phyloP scores from a whole-genome alignment of 1,140 invertebrate genomes.

The Globodera ellingtonae region DNA sequence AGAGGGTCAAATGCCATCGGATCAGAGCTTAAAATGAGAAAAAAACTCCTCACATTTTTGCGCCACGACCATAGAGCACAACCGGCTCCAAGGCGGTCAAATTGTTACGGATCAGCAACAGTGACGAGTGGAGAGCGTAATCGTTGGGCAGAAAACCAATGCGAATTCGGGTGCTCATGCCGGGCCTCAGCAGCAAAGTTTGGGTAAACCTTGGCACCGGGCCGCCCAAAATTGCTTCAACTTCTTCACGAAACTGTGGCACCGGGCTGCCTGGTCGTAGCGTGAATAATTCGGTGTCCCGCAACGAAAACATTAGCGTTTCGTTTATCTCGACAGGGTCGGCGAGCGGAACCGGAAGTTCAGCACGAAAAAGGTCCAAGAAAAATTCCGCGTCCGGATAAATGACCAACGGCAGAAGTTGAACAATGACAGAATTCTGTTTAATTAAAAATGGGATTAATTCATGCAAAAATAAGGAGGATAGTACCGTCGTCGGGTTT shows the following conservation, averaged over 20 bases:
- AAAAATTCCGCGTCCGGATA: conserved; percentile 69
- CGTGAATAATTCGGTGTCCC: conserved; percentile 68
- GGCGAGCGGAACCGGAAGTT: conserved; percentile 49
- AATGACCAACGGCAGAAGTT: conserved; percentile 69
- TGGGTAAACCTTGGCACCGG: conserved; percentile 66
- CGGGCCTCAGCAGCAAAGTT: conserved; percentile 68
- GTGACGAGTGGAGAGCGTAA: conserved; percentile 68
- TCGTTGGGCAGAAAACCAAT: conserved; percentile 70
- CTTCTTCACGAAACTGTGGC: conserved; percentile 66
- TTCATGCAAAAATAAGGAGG: neutral
- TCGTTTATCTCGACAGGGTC: conserved; percentile 64
- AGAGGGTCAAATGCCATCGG: neutral
- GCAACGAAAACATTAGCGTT: conserved; percentile 68
- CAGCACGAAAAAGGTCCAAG: conserved; percentile 65
- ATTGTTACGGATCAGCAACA: conserved; percentile 79
- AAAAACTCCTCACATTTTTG: conserved; percentile 69
- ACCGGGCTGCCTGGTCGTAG: conserved; percentile 66
- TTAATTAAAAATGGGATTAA: too few relatives aligned
- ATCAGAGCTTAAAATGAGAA: neutral
- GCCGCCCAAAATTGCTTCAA: conserved; percentile 67
- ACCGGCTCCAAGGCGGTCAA: conserved; percentile 86
- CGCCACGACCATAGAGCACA: conserved; percentile 79
- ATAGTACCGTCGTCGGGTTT: conserved; percentile 68
- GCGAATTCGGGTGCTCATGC: conserved; percentile 67
- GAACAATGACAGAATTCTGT: conserved; percentile 66